Percentiles rank a stretch among this genome's conserved stretches.
Evolutionary conservation across 2,888 invertebrate species (phyloP).

Genomic region (Tetanocera ferruginea): DNA sequence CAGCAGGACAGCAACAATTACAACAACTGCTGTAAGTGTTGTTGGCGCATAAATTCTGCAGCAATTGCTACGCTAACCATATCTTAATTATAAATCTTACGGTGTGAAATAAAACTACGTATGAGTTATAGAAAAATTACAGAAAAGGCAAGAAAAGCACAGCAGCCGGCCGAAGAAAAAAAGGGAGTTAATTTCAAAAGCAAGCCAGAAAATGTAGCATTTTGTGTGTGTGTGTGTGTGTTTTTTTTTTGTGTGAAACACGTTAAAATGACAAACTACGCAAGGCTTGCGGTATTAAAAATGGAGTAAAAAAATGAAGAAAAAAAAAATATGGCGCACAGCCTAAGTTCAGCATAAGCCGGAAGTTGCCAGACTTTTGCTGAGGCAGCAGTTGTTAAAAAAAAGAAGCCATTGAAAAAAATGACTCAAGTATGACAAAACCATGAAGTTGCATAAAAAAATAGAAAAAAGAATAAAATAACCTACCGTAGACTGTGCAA

Average conservation of each 20-base stretch:
- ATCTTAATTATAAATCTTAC: conserved; percentile 39
- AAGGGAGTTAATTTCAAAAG: conserved; percentile 26
- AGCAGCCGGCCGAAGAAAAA: not conserved
- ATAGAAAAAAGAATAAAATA: not conserved
- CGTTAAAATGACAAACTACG: conserved; percentile 35
- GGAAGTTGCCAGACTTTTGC: conserved; percentile 29
- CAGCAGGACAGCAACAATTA: not conserved
- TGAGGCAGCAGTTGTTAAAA: conserved; percentile 16
- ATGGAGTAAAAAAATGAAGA: not conserved
- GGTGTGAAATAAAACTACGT: conserved; percentile 13
- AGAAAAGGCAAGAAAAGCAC: not conserved
- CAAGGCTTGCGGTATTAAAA: conserved; percentile 27
- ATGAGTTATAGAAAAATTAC: not conserved
- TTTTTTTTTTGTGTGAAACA: not conserved
- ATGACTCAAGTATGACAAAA: not conserved
- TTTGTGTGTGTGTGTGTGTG: not conserved
- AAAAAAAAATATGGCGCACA: not conserved
- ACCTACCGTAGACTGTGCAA: conserved; percentile 28
- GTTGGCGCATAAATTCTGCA: conserved; percentile 33
- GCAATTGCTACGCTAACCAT: conserved; percentile 33
- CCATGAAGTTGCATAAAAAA: not conserved
- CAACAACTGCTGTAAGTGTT: not conserved
- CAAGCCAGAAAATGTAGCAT: not conserved
- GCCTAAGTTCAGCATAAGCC: conserved; percentile 12
- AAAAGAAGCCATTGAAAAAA: not conserved